A percentile compares a stretch with the other conserved stretches of the same genome.
phyloP scores from a whole-genome alignment of 2,888 invertebrate species.

The Rotaria sp. region DNA sequence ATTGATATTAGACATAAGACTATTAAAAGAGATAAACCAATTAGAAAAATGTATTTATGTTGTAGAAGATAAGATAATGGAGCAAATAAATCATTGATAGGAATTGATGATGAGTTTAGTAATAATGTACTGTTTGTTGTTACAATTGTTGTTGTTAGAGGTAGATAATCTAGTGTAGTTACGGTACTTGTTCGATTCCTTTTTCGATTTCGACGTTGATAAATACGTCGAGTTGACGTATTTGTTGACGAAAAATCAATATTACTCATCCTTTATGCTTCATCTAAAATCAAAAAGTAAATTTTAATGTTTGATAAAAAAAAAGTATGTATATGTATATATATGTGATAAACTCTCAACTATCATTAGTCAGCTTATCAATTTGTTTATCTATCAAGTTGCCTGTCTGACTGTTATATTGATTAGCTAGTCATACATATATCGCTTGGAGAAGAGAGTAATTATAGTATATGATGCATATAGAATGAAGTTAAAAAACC shows the following conservation, averaged over 20 bases:
- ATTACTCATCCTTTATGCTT: background rate
- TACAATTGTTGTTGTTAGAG: background rate
- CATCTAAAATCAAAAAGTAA: background rate
- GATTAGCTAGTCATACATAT: background rate
- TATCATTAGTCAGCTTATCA: background rate
- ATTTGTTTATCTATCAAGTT: background rate
- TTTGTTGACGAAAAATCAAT: background rate
- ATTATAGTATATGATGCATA: background rate
- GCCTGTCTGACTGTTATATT: background rate
- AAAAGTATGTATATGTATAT: background rate
- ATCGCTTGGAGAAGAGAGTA: background rate
- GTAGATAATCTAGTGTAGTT: too few species aligned
- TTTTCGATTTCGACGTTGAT: slow-evolving; percentile 4
- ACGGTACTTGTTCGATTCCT: background rate
- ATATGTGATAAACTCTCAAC: background rate
- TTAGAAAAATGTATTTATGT: background rate
- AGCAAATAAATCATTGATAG: background rate
- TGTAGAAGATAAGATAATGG: background rate
- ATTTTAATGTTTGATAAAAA: too few species aligned
- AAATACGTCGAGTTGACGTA: background rate
- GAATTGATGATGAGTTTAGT: background rate
- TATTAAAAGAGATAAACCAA: background rate
- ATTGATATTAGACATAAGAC: background rate
- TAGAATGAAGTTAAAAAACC: background rate
- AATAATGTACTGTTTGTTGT: background rate